A percentile compares a stretch with the other conserved stretches of the same genome.
Conservation (phyloP, 2,797 vertebrate genomes). For the Notolepis coatsorum region DNA sequence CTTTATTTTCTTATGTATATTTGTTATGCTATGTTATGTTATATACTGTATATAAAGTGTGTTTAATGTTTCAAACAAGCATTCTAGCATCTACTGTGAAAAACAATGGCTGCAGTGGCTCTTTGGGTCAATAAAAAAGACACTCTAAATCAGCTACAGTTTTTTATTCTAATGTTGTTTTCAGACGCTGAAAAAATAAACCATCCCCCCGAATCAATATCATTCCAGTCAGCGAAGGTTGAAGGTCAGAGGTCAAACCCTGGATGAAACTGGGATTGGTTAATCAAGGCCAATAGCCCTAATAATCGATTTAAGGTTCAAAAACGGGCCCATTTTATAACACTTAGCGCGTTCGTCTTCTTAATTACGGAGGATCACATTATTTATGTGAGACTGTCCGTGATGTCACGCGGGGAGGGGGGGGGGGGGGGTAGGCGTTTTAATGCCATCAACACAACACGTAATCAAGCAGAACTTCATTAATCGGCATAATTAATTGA, state of each 20-base stretch:
- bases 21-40: too few species aligned
- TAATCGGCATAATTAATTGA: conserved; percentile 87
- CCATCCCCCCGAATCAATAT: conserved; percentile 69
- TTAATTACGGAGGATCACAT: conserved; percentile 80
- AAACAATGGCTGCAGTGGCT: conserved; percentile 60
- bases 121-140: conserved; percentile 62
- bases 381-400: conserved; percentile 81
- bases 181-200: conserved; percentile 60
- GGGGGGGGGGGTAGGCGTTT: conserved; percentile 61
- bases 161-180: conserved; percentile 52
- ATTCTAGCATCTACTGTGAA: conserved; percentile 49
- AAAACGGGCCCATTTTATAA: conserved; percentile 69
- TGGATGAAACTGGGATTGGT: conserved; percentile 67
- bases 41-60: too few species aligned
- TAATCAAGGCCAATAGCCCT: conserved; percentile 77
- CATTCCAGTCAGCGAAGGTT: conserved; percentile 63
- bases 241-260: conserved; percentile 76
- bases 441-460: conserved; percentile 79
- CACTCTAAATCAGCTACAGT: conserved; percentile 62
- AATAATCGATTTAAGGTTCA: conserved; percentile 74
- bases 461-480: conserved; percentile 88
- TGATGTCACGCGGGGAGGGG: conserved; percentile 69
- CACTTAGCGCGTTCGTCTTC: conserved; percentile 71
- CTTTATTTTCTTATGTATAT: too few species aligned
- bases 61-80: conserved; percentile 45